A percentile compares a stretch with the other conserved stretches of the same genome.
These are phyloP conservation scores for Trididemnum clinides DNA, from an alignment of 23 tunicate species.

Conservation along the genomic window DNA sequence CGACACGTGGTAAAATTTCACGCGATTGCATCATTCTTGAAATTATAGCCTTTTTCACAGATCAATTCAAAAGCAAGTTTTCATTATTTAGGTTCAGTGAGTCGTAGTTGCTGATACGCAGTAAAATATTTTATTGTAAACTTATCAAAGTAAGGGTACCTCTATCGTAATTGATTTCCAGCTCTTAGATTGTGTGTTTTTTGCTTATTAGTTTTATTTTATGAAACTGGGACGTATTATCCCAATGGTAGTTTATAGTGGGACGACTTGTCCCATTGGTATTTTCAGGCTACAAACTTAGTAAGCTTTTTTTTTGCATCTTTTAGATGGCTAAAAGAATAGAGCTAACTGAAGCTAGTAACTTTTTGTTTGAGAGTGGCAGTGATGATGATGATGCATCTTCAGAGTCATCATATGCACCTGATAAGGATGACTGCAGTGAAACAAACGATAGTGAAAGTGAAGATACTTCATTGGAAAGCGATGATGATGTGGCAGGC, in stretches of 20 bases:
- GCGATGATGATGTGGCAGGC: not conserved
- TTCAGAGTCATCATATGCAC: slow-evolving; percentile 20
- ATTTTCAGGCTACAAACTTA: slow-evolving; percentile 13
- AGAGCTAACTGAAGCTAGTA: slow-evolving; percentile 2
- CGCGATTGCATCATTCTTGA: slow-evolving; percentile 10
- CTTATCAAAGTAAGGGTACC: not conserved
- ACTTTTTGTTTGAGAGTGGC: slow-evolving; percentile 15
- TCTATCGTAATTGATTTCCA: slow-evolving; percentile 18
- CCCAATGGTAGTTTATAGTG: slow-evolving; percentile 13
- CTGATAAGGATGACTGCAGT: slow-evolving; percentile 8
- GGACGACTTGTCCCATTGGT: slow-evolving; percentile 16
- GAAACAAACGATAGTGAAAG: slow-evolving; percentile 1
- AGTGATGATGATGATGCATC: slow-evolving; percentile 13
- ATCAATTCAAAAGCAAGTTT: not conserved
- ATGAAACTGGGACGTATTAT: slow-evolving; percentile 11
- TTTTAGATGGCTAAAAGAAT: slow-evolving; percentile 20
- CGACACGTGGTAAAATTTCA: slow-evolving; percentile 10
- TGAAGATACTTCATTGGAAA: slow-evolving; percentile 3
- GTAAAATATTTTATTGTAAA: not conserved
- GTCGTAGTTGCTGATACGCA: slow-evolving; percentile 4
- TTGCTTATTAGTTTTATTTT: not conserved
- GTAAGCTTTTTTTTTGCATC: not conserved
- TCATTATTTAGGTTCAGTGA: not conserved
- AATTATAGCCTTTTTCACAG: not conserved
- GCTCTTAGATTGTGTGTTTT: not conserved